Base-by-base conservation (phyloP, 37 sponge, comb jelly and placozoan species). In the Ephydatia muelleri region DNA sequence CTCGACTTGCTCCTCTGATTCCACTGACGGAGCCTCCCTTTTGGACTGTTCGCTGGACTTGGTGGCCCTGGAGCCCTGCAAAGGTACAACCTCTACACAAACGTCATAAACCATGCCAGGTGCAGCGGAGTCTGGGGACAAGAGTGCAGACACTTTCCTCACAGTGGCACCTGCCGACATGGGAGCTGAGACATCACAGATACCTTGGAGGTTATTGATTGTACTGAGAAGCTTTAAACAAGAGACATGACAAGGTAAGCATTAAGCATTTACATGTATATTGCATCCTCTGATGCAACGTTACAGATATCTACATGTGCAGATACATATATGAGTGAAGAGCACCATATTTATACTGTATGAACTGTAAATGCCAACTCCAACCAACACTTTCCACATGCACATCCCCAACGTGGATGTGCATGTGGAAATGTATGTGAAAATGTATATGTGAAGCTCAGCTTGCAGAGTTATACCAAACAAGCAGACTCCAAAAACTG, bases 141-240 rank as follows among this genome's bases (percentile, higher is more conserved):
- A 57, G 57, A 57, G 57, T 19, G 57, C 57, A n/a, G n/a, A n/a
- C n/a, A n/a, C n/a, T 65, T 65, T 65, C 67, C 67, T 23, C 67
- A 65, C 22, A 22, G 16, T 71, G 11, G 30, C 72, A 34, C 12
- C 11, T 71, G 33, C 33, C 1, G 72, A 65, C 67, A 65, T 22
- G 22, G 16, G 33, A 1, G 33, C 29, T 35, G 32, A 71, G 9
- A 71, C 30, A 25, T 57, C 57, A 57, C 72, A 78, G 27, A 88
- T 78, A 3, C 67, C n/a, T 31, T 84, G 85, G 3, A 88, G 85
- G 13, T 83, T 64, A 77, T 82, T 85, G 68, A 88, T 83, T 33
- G 89, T 88, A 27, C 78, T 65, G 14, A 88, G 85, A 30, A 88
- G 83, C 89, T 88, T 66, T 11, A 66, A 27, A 26, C 28, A 26